A percentile compares a stretch with the other conserved stretches of the same genome.
phyloP scores from a whole-genome alignment of 2,888 invertebrate species.

The Thera britannica region DNA sequence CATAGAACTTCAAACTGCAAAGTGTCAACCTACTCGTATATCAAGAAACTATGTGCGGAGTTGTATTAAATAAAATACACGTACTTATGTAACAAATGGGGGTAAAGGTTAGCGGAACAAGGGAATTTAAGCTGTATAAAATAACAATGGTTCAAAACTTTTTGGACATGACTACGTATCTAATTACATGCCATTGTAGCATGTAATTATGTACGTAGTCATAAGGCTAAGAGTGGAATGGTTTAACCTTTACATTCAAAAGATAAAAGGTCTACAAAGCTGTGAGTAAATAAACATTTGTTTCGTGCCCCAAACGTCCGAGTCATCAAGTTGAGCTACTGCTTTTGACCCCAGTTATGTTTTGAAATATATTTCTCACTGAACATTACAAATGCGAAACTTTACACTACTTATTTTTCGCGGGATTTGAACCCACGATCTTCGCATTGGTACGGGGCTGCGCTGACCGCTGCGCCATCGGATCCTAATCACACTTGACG shows the following conservation, averaged over 20 bases:
- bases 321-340: no score
- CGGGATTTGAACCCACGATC: no score
- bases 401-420: no score
- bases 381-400: no score
- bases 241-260: conserved; percentile 1
- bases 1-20: conserved; percentile 13
- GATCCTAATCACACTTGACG: no score
- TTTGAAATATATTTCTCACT: no score
- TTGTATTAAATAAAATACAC: not conserved
- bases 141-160: conserved; percentile 15
- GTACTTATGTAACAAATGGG: conserved; percentile 12
- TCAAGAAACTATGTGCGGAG: conserved; percentile 30
- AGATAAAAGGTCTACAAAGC: not conserved
- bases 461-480: no score
- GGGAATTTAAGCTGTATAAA: conserved; percentile 13
- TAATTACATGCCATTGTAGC: not conserved
- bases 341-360: no score
- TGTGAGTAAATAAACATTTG: not conserved
- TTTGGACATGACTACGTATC: not conserved
- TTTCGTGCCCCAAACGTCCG: not conserved
- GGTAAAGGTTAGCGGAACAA: conserved; percentile 13
- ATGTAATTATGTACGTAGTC: not conserved
- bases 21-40: conserved; percentile 33
- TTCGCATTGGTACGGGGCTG: no score
- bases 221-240: not conserved